Evolutionary conservation across 2,113 vertebrate species (phyloP).

Genomic region (Psilopogon haemacephalus): DNA sequence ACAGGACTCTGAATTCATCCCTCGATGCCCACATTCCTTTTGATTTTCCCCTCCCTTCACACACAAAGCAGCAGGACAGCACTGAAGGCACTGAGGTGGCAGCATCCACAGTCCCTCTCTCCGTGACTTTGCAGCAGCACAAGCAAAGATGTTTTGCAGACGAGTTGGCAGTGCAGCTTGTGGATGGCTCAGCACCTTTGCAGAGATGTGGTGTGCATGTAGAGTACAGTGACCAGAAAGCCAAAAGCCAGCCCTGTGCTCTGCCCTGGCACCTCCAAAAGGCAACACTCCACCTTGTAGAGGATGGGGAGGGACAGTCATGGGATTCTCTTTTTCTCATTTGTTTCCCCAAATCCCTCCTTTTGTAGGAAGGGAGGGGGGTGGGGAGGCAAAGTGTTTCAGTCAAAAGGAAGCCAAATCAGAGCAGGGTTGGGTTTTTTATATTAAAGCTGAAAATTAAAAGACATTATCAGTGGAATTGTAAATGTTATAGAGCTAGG

Average conservation of each 20-base stretch:
- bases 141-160: neutral
- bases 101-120: neutral
- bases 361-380: too few relatives aligned
- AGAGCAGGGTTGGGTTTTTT: neutral
- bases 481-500: neutral
- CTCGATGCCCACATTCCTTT: accelerated
- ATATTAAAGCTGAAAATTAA: slow-evolving; percentile 14
- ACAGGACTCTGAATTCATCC: neutral
- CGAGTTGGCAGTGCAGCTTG: neutral
- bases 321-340: too few relatives aligned
- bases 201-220: neutral
- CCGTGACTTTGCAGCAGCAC: neutral
- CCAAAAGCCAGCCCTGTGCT: neutral
- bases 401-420: neutral
- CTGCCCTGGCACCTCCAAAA: neutral
- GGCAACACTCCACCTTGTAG: neutral
- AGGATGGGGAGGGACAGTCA: accelerated
- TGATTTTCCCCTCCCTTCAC: neutral
- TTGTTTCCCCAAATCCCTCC: neutral
- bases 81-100: accelerated
- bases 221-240: neutral
- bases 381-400: too few relatives aligned
- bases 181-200: neutral
- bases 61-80: neutral
- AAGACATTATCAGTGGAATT: neutral